Evolutionary conservation across 2,113 vertebrate species (phyloP).

Genomic region (Ellobius talpinus): DNA sequence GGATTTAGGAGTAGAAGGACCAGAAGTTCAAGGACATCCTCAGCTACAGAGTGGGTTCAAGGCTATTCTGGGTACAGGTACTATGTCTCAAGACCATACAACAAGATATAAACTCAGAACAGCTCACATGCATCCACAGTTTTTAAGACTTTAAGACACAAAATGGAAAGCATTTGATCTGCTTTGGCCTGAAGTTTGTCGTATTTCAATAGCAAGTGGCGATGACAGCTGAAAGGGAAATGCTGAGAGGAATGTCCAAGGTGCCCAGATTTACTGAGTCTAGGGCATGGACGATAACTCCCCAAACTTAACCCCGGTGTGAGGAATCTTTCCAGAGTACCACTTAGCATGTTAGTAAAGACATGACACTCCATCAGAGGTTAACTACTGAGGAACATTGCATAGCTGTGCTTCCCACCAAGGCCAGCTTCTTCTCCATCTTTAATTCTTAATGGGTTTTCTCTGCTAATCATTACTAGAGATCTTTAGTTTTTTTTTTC

Average conservation of each 20-base stretch:
- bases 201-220: constrained; percentile 70
- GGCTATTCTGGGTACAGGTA: neutral
- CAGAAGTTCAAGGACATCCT: neutral
- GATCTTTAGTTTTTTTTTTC: neutral
- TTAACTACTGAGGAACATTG: neutral
- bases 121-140: constrained; percentile 87
- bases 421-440: neutral
- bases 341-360: neutral
- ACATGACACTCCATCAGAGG: neutral
- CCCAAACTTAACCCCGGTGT: neutral
- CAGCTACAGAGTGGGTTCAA: neutral
- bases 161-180: neutral
- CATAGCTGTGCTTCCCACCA: neutral
- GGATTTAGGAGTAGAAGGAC: neutral
- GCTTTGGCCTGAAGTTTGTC: constrained; percentile 76
- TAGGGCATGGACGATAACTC: constrained; percentile 58
- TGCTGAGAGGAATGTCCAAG: constrained; percentile 87
- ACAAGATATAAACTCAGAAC: constrained; percentile 79
- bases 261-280: constrained; percentile 88
- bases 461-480: neutral
- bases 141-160: constrained; percentile 80
- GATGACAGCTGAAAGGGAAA: constrained; percentile 85
- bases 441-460: neutral
- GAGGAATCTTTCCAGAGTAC: neutral
- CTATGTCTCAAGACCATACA: neutral